These are phyloP conservation scores for Polydrusus tereticollis DNA, from an alignment of 2,888 invertebrate species.

Conservation along the genomic window DNA sequence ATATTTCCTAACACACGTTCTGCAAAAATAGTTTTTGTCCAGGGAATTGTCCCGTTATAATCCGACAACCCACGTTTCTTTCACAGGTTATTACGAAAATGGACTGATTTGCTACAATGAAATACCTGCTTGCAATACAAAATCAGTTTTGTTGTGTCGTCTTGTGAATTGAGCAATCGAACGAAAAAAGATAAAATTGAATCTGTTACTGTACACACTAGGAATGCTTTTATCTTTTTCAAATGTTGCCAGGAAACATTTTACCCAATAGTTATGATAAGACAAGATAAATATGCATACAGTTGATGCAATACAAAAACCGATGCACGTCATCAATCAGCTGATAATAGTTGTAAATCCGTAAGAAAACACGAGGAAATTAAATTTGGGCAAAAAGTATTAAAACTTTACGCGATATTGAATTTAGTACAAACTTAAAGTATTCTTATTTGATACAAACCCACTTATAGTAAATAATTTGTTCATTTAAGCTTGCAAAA, in stretches of 20 bases:
- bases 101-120: slow-evolving; percentile 61
- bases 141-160: slow-evolving; percentile 55
- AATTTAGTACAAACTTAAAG: too few relatives aligned
- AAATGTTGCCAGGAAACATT: not conserved
- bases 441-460: too few relatives aligned
- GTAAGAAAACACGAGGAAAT: too few relatives aligned
- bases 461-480: too few relatives aligned
- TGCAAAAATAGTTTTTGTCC: slow-evolving; percentile 10
- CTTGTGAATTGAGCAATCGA: slow-evolving; percentile 42
- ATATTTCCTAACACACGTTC: slow-evolving; percentile 8
- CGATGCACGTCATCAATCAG: too few relatives aligned
- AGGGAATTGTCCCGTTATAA: slow-evolving; percentile 32
- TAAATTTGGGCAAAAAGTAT: too few relatives aligned
- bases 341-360: too few relatives aligned
- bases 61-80: slow-evolving; percentile 54
- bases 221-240: not conserved
- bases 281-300: too few relatives aligned
- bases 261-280: too few relatives aligned
- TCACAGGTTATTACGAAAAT: slow-evolving; percentile 62
- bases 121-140: slow-evolving; percentile 59
- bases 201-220: slow-evolving; percentile 10
- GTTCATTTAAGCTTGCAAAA: too few relatives aligned
- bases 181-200: slow-evolving; percentile 39
- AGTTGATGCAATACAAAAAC: too few relatives aligned
- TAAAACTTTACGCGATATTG: too few relatives aligned